Base-by-base conservation (phyloP, 2,888 invertebrate species). In the Drosophila mercatorum region DNA sequence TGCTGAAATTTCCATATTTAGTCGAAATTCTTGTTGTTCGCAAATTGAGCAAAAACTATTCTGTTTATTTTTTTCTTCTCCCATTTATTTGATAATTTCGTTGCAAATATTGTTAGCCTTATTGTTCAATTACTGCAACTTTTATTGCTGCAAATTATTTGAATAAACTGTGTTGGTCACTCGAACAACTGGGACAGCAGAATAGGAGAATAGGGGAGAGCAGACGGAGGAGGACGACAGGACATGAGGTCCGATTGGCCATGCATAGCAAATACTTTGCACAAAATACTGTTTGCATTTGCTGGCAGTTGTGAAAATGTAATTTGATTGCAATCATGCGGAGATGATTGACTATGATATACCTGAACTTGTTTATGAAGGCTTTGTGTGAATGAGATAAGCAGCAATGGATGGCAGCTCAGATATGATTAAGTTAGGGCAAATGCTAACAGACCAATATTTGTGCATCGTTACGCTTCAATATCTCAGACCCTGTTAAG, bases 91-190 rank as follows among this genome's bases (percentile, higher is more conserved):
- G 43, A 56, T 63, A 64, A 77, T 63, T 75, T 77, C 67, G 57
- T 72, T 72, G 55, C 49, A 49, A 63, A 77, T 72, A 67, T 68
- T 34, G 53, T 75, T 67, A 26, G 44, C 12, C 57, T 53, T 60
- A 62, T 67, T 78, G 68, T 77, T 46, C 63, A 72, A 78, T 78
- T 61, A 72, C 38, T 34, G 60, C 51, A 63, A 61, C 44, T 78
- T 78, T 72, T 67, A 68, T 78, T 67, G 59, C 68, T 46, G 64
- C 49, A 75, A 78, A 78, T 78, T 77, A 72, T 75, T 72, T 64
- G 49, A 68, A 75, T 75, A 64, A 64, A 77, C 55, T 63, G 36
- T 49, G 40, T 51, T 57, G 38, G 52, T 34, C 49, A 34, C 62
- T 31, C 38, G 8, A 52, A 53, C 59, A 76, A 72, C 47, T 63